Conservation (phyloP, 1,140 invertebrate genomes). For the Leguminivora glycinivorella region DNA sequence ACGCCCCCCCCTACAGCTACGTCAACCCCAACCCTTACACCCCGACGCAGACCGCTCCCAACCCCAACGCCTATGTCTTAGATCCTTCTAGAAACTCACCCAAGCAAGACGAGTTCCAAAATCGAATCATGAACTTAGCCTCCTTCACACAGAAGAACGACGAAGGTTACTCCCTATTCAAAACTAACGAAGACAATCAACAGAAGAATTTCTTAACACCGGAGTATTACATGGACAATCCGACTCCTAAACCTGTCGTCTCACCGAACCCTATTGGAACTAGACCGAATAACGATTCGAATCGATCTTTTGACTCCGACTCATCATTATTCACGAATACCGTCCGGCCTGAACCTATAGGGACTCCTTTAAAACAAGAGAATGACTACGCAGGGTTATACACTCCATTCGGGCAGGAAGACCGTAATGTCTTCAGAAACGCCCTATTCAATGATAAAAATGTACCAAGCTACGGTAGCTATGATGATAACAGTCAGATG, state of each 20-base stretch:
- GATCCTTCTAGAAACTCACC: conserved; percentile 46
- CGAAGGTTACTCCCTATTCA: conserved; percentile 70
- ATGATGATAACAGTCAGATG: conserved; percentile 39
- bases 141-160: conserved; percentile 72
- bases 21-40: conserved; percentile 54
- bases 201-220: conserved; percentile 56
- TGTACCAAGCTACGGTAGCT: conserved; percentile 31
- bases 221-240: conserved; percentile 51
- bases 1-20: conserved; percentile 55
- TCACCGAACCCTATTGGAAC: conserved; percentile 69
- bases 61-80: conserved; percentile 33
- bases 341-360: conserved; percentile 66
- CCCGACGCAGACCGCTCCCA: conserved; percentile 30
- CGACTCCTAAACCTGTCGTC: conserved; percentile 49
- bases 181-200: conserved; percentile 55
- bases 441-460: conserved; percentile 64
- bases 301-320: conserved; percentile 49
- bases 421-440: conserved; percentile 66
- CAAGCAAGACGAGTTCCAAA: conserved; percentile 56
- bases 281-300: conserved; percentile 42
- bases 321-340: conserved; percentile 58
- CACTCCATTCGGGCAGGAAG: conserved; percentile 71
- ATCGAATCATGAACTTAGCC: conserved; percentile 59
- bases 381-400: conserved; percentile 55
- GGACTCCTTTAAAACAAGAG: conserved; percentile 59